Conservation (phyloP, 2,797 vertebrate genomes). For the Oryzias dopingdopingensis region DNA sequence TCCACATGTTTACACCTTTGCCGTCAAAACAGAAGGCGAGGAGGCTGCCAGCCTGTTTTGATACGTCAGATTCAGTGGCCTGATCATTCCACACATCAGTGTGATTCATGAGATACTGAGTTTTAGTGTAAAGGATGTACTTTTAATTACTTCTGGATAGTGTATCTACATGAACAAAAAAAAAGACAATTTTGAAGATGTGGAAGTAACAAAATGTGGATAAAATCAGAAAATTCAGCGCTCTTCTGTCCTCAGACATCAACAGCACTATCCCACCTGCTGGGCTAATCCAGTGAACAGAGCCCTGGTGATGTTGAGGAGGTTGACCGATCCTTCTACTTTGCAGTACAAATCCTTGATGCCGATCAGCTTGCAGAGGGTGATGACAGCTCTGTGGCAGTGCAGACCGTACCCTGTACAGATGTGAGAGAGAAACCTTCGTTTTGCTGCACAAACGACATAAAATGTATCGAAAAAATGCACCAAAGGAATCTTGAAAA, state of each 20-base stretch:
- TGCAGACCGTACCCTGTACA: slow-evolving; percentile 87
- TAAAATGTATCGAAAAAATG: neutral
- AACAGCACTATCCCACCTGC: slow-evolving; percentile 79
- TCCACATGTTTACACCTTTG: too few relatives aligned
- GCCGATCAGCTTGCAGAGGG: slow-evolving; percentile 91
- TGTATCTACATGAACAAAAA: too few relatives aligned
- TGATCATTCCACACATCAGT: too few relatives aligned
- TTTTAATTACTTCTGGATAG: too few relatives aligned
- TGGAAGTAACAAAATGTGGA: too few relatives aligned
- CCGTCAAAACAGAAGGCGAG: too few relatives aligned
- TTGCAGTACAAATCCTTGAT: slow-evolving; percentile 91
- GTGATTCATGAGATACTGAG: too few relatives aligned
- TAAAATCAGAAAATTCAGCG: neutral
- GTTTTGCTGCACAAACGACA: neutral
- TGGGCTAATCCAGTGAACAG: slow-evolving; percentile 85
- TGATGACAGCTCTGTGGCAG: slow-evolving; percentile 93
- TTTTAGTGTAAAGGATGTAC: too few relatives aligned
- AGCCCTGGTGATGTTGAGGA: slow-evolving; percentile 88
- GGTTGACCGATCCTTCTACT: slow-evolving; percentile 85
- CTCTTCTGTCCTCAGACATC: too few relatives aligned
- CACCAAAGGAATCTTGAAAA: neutral
- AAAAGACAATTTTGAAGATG: too few relatives aligned
- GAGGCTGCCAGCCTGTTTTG: too few relatives aligned
- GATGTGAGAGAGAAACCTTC: neutral
- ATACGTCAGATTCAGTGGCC: too few relatives aligned